Evolutionary conservation across 92 coral and sea anemone species (phyloP), one percentile per base, ranked within the genome.

Genomic region (Phenganax stokvisi): DNA sequence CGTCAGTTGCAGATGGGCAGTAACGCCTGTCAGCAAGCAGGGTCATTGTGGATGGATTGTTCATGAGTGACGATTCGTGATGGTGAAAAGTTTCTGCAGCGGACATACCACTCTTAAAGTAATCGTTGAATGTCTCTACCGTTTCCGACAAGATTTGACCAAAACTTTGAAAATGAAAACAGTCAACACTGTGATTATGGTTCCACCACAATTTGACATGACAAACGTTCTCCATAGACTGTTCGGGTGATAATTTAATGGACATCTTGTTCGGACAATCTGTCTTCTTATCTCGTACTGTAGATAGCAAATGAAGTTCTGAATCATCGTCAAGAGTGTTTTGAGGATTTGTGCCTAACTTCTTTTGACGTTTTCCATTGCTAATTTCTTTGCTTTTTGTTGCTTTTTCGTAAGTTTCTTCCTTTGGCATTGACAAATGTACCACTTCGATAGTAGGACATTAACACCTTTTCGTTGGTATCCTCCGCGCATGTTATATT

Each of bases 211-310:
- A 72, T n/a, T 85, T 29, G 9, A 85, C 80, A 30, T 87, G 77
- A 78, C 89, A 87, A 9, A 69, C 28, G 12, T 83, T 17, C 8
- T 68, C 54, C 6, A 71, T 55, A 11, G 78, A 52, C 28, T 61
- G 80, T 76, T 72, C 54, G 10, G 86, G 66, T 9, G 61, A 71
- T 0, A 84, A 59, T 62, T 78, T 72, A 2, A 87, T 20, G 20
- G 90, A 57, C 85, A 87, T 84, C 60, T 87, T 87, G 70, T 83
- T 87, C 0, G 84, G 60, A n/a, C 85, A 80, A n/a, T 78, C 84
- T 69, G 71, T 87, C 54, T 87, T 87, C 84, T 87, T 87, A 15
- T 80, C 81, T 55, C 90, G 58, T 51, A 81, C 67, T 58, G 71
- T 83, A 51, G 85, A 87, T 51, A 87, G 53, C 78, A 87, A 60